Percentiles rank a stretch among this genome's conserved stretches.
phyloP scores from a whole-genome alignment of 2,797 vertebrate genomes.

The Serranus cabrilla region DNA sequence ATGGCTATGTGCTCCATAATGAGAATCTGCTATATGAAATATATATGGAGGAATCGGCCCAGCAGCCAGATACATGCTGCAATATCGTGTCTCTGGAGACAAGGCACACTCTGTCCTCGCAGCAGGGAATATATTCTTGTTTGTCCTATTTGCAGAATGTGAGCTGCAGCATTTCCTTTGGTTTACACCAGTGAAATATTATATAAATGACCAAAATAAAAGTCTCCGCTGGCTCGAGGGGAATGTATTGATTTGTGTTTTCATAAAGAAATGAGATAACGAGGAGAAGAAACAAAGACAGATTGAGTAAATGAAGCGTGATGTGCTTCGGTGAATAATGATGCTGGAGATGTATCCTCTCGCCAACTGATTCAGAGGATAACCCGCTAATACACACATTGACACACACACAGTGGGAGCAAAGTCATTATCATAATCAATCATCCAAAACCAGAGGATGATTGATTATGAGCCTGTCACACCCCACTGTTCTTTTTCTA shows the following conservation, averaged over 20 bases:
- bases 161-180: not conserved
- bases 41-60: conserved; percentile 65
- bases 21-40: conserved; percentile 74
- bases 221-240: not conserved
- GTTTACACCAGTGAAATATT: accelerated
- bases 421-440: conserved; percentile 58
- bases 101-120: conserved; percentile 15
- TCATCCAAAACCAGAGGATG: conserved; percentile 38
- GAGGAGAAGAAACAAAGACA: conserved; percentile 29
- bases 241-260: not conserved
- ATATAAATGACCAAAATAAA: conserved; percentile 3
- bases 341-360: conserved; percentile 6
- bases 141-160: not conserved
- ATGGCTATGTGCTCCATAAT: conserved; percentile 54
- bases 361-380: not conserved
- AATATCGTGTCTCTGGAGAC: conserved; percentile 48
- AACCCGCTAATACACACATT: conserved; percentile 1
- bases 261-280: conserved; percentile 24
- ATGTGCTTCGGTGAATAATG: conserved; percentile 27
- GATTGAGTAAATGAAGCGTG: conserved; percentile 7
- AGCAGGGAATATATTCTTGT: not conserved
- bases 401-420: conserved; percentile 12
- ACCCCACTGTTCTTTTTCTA: conserved; percentile 15
- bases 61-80: conserved; percentile 51
- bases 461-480: conserved; percentile 50